phyloP scores from a whole-genome alignment of 2,797 vertebrate species.

The Ctenochaetus hawaiiensis region DNA sequence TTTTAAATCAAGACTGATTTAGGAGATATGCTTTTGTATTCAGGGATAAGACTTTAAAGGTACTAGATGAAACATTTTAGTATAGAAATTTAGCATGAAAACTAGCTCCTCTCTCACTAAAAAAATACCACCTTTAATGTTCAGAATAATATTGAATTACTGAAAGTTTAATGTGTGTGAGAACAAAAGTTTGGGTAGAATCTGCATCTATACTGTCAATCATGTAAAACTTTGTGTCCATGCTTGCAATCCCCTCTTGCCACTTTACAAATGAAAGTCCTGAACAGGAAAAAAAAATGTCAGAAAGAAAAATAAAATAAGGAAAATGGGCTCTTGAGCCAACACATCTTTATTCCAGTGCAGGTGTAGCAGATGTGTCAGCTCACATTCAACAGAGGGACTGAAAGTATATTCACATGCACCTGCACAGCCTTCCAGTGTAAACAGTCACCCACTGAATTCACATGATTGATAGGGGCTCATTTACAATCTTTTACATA shows the following conservation, averaged over 20 bases:
- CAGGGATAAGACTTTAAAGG: not conserved
- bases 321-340: not conserved
- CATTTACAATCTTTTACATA: not conserved
- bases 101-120: too few relatives aligned
- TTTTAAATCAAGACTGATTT: not conserved
- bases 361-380: not conserved
- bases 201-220: too few relatives aligned
- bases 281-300: not conserved
- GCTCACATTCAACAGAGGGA: not conserved
- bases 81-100: not conserved
- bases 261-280: not conserved
- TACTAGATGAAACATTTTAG: too few relatives aligned
- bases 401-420: not conserved
- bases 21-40: not conserved
- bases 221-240: too few relatives aligned
- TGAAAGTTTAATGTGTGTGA: too few relatives aligned
- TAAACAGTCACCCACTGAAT: not conserved
- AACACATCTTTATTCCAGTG: not conserved
- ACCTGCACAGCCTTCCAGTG: not conserved
- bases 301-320: not conserved
- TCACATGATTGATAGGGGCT: not conserved
- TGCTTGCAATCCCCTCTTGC: too few relatives aligned
- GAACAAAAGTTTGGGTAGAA: too few relatives aligned
- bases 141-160: too few relatives aligned
- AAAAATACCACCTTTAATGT: too few relatives aligned